Evolutionary conservation across 2,113 vertebrate genomes (phyloP).

Genomic region (Laticauda laticaudata): DNA sequence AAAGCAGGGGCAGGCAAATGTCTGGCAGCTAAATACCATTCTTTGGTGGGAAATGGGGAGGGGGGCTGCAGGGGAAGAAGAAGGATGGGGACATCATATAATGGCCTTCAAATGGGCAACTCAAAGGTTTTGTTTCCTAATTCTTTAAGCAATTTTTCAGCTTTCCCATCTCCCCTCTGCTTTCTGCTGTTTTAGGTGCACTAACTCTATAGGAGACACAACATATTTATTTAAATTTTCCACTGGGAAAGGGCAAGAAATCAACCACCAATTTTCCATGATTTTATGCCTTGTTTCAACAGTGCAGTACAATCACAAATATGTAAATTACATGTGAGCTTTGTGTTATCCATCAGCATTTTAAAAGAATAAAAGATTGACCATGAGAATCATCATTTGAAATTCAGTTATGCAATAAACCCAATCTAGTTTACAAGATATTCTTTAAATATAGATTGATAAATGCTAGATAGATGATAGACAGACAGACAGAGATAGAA

Average conservation of each 20-base stretch:
- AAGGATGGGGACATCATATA: neutral
- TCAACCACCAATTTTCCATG: neutral
- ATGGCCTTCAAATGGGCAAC: neutral
- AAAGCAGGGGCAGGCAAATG: neutral
- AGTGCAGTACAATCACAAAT: neutral
- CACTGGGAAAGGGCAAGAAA: neutral
- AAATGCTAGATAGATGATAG: neutral
- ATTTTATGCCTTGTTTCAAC: neutral
- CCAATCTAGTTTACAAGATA: neutral
- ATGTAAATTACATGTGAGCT: neutral
- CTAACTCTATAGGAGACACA: neutral
- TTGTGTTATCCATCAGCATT: neutral
- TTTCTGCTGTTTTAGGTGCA: neutral
- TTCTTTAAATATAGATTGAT: neutral
- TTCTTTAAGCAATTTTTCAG: neutral
- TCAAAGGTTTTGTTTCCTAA: neutral
- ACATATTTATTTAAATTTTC: neutral
- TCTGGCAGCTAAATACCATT: neutral
- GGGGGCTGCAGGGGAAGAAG: neutral
- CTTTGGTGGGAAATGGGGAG: neutral
- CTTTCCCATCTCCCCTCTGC: neutral
- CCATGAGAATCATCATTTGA: neutral
- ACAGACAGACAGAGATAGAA: neutral
- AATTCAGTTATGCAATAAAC: neutral
- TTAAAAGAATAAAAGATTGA: neutral